phyloP scores from a whole-genome alignment of 2,797 vertebrate species.

The Paguma larvata region DNA sequence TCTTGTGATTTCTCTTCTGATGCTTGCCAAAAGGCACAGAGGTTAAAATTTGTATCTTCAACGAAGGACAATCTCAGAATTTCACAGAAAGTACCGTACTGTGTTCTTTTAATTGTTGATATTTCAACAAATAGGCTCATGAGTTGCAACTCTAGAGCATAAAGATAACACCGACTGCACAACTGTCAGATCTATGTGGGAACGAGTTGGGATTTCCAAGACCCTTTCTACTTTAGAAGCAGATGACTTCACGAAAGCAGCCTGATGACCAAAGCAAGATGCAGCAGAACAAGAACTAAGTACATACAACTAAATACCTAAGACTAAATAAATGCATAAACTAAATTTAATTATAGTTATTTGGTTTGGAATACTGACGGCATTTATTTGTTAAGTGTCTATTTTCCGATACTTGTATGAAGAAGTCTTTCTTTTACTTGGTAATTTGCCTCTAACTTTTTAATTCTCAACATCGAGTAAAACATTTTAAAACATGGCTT shows the following conservation, averaged over 20 bases:
- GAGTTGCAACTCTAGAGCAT: not conserved
- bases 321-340: constrained; percentile 10
- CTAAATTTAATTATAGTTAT: not conserved
- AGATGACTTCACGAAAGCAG: constrained; percentile 11
- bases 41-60: constrained; percentile 36
- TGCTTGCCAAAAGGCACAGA: not conserved
- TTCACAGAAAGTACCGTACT: not conserved
- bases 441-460: constrained; percentile 10
- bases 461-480: not conserved
- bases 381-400: not conserved
- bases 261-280: constrained; percentile 8
- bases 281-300: constrained; percentile 40
- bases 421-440: constrained; percentile 40
- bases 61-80: not conserved
- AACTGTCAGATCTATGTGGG: not conserved
- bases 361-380: not conserved
- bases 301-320: not conserved
- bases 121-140: not conserved
- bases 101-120: not conserved
- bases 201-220: not conserved
- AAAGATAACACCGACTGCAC: not conserved
- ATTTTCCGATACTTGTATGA: not conserved
- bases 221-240: not conserved
- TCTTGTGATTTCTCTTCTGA: constrained; percentile 1
- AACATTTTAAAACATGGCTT: constrained; percentile 55